phyloP scores from a whole-genome alignment of 2,113 vertebrate genomes.

The Gambusia holbrooki region DNA sequence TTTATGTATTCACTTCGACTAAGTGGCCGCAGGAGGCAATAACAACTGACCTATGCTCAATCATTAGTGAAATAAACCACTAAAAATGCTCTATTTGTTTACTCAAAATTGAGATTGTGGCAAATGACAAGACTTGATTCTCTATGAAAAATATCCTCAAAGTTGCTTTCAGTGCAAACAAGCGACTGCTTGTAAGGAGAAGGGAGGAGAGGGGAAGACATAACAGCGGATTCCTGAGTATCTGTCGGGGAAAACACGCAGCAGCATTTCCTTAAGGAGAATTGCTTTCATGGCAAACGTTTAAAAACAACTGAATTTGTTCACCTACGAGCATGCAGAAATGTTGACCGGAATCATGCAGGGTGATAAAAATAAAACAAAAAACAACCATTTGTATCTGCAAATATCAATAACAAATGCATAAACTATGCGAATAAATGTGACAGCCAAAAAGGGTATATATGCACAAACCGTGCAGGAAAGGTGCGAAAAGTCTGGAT shows the following conservation, averaged over 20 bases:
- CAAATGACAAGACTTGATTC: slow-evolving; percentile 33
- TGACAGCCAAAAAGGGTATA: background rate
- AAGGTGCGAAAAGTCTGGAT: slow-evolving; percentile 34
- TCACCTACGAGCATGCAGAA: slow-evolving; percentile 29
- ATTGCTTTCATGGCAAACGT: slow-evolving; percentile 13
- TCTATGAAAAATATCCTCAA: slow-evolving; percentile 33
- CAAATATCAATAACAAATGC: slow-evolving; percentile 24
- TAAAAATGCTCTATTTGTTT: slow-evolving; percentile 8
- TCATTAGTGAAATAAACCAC: slow-evolving; percentile 10
- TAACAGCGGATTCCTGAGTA: slow-evolving; percentile 76
- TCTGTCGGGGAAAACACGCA: slow-evolving; percentile 58
- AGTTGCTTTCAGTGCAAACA: slow-evolving; percentile 24
- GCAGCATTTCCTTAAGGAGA: slow-evolving; percentile 48
- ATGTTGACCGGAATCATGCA: slow-evolving; percentile 8
- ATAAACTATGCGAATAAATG: background rate
- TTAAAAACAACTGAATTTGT: slow-evolving; percentile 16
- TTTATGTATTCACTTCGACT: slow-evolving; percentile 54
- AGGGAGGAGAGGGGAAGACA: slow-evolving; percentile 64
- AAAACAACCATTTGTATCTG: slow-evolving; percentile 12
- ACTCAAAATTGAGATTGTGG: slow-evolving; percentile 24
- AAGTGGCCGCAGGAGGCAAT: slow-evolving; percentile 39
- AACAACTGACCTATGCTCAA: slow-evolving; percentile 35
- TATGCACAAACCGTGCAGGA: background rate
- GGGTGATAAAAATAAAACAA: background rate
- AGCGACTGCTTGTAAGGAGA: slow-evolving; percentile 33